phyloP scores from a whole-genome alignment of 2,888 invertebrate species.

The Cerastoderma edule region DNA sequence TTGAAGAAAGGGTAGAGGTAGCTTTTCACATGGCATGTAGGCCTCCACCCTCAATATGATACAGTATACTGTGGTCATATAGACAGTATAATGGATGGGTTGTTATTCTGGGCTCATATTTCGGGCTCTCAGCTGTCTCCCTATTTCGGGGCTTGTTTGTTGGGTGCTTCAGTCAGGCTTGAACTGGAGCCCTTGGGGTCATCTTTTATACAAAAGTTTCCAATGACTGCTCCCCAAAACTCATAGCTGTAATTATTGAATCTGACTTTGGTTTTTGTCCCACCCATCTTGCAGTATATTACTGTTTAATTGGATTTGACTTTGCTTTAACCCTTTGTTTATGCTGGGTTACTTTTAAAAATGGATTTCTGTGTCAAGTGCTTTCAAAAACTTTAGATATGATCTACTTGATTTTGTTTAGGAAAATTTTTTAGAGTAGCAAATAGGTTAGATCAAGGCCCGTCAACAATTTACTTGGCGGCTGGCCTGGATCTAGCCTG shows the following conservation, averaged over 20 bases:
- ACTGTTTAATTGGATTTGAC: no score
- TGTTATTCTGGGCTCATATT: slow-evolving; percentile 23
- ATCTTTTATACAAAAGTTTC: slow-evolving; percentile 7
- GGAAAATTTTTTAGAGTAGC: no score
- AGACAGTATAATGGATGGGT: slow-evolving; percentile 12
- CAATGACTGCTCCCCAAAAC: slow-evolving; percentile 2
- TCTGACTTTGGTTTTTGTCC: slow-evolving; percentile 8
- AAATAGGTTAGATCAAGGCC: no score
- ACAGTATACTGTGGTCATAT: slow-evolving; percentile 20
- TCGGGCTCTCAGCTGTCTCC: neutral
- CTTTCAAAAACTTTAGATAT: no score
- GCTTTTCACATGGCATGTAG: no score
- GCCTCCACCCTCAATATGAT: slow-evolving; percentile 15
- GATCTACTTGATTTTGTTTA: no score
- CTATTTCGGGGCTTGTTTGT: slow-evolving; percentile 15
- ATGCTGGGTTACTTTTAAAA: no score
- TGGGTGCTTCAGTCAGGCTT: slow-evolving; percentile 10
- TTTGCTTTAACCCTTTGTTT: no score
- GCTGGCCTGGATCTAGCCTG: no score
- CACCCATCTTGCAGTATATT: neutral
- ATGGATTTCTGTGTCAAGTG: no score
- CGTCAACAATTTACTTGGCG: no score
- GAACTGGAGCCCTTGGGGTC: neutral
- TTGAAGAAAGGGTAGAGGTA: no score
- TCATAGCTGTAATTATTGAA: slow-evolving; percentile 15